phyloP scores from a whole-genome alignment of 1,140 invertebrate genomes.

The Dryas iulia region DNA sequence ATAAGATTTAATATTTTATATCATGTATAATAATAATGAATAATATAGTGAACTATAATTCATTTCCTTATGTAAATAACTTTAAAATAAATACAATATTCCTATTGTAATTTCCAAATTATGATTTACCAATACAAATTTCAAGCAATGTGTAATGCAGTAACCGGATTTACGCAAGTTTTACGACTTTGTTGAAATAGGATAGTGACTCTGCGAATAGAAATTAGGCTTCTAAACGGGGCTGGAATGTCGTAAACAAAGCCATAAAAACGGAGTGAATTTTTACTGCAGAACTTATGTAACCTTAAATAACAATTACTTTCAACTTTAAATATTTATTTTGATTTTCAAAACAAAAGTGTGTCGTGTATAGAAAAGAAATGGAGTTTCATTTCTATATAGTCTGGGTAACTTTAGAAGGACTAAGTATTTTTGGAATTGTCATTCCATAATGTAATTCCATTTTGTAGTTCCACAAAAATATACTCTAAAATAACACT shows the following conservation, averaged over 20 bases:
- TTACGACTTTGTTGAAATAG: slow-evolving; percentile 28
- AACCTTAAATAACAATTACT: slow-evolving; percentile 5
- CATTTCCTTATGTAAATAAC: too few species aligned
- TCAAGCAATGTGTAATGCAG: not conserved
- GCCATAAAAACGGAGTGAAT: slow-evolving; percentile 31
- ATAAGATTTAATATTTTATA: too few species aligned
- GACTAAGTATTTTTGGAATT: too few species aligned
- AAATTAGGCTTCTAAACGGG: slow-evolving; percentile 39
- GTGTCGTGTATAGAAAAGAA: not conserved
- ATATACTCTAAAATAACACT: too few species aligned
- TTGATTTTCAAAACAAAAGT: not conserved
- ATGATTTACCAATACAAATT: not conserved
- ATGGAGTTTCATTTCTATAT: too few species aligned
- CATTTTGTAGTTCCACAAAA: too few species aligned
- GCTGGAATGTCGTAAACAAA: slow-evolving; percentile 36
- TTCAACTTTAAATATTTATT: not conserved
- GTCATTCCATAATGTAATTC: too few species aligned
- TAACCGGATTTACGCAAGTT: slow-evolving; percentile 20
- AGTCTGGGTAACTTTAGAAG: too few species aligned
- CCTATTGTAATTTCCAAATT: not conserved
- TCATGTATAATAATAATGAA: too few species aligned
- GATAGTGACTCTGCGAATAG: slow-evolving; percentile 29
- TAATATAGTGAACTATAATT: too few species aligned
- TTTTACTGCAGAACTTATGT: slow-evolving; percentile 28
- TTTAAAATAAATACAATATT: not conserved